Evolutionary conservation across 2,113 vertebrate species (phyloP), one percentile per base, ranked within the genome.

Genomic region (Todiramphus saurophagus): DNA sequence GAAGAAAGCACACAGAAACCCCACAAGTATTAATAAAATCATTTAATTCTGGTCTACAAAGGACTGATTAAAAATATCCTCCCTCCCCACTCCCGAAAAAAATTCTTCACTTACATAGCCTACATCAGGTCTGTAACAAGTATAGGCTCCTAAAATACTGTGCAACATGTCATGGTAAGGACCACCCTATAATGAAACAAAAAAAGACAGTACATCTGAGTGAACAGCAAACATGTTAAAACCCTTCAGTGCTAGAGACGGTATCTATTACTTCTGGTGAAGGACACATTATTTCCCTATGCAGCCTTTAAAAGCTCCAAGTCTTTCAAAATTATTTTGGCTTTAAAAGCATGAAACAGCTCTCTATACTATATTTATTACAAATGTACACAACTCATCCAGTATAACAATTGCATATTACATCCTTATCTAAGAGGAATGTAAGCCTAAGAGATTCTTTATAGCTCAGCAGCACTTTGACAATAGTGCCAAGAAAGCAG

Each of bases 141-240:
- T 99, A 93, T 99, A 99, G 11, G 99, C 99, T 97, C 99, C 99
- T 95, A 99, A 97, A 97, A 99, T 98, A 98, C 99, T 99, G 98
- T 99, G 99, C 98, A 99, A 93, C 8, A 97, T 98, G 79, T 99
- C 99, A 64, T 99, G 98, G 87, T 99, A 99, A 16, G 99, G 99
- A 66, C 99, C 99, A 28, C 99, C 99, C 99, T 99, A 24, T 8
- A 97, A 97, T 73, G 39, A 64, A 93, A 96, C 23, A 95, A 68
- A 80, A 95, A 67, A 74, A 84, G 84, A 93, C 53, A 90, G 91
- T 19, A 51, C 14, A 75, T 69, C 21, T 83, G 43, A 90, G 73
- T 41, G 37, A 23, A 63, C n/a, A 87, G 96, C 78, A 75, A 50
- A 46, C 19, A 11, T 1, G 5, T 31, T 25, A 78, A 75, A 90